Percentiles rank a stretch among this genome's conserved stretches.
These are phyloP conservation scores for Oscheius sp. DNA, from an alignment of 2,888 invertebrate species.

Conservation along the genomic window DNA sequence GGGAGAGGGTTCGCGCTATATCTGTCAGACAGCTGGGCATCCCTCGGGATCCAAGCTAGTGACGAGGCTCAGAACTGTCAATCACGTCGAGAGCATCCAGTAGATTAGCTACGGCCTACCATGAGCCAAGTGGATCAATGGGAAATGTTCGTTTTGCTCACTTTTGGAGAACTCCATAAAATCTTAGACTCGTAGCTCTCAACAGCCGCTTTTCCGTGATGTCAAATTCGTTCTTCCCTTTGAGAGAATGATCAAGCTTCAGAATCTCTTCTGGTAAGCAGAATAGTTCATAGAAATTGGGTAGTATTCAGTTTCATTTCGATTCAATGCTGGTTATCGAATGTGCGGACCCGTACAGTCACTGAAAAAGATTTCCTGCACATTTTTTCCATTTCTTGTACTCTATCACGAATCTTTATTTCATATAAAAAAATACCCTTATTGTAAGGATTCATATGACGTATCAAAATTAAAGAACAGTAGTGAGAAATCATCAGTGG, in stretches of 20 bases:
- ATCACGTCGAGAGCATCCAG: conserved; percentile 26
- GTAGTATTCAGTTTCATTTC: no score
- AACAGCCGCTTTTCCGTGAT: no score
- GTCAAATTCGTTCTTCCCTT: no score
- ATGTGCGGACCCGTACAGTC: no score
- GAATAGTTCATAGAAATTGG: no score
- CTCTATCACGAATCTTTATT: not conserved
- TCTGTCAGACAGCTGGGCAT: conserved; percentile 36
- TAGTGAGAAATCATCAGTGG: conserved; percentile 16
- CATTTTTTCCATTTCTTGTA: not conserved
- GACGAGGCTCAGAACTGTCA: conserved; percentile 35
- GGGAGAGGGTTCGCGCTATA: conserved; percentile 34
- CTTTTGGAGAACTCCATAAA: no score
- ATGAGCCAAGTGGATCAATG: not conserved
- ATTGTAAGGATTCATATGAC: conserved; percentile 32
- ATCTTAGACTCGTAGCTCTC: no score
- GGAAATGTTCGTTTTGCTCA: not conserved
- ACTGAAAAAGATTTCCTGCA: no score
- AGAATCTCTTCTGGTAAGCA: no score
- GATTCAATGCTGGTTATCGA: no score
- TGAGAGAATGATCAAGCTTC: no score
- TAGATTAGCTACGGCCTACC: conserved; percentile 27
- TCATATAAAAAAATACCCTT: conserved; percentile 26
- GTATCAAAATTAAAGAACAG: conserved; percentile 29
- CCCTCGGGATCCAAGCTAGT: conserved; percentile 31